These are phyloP conservation scores for Cuculus canorus DNA, from an alignment of 2,797 vertebrate genomes.

Conservation along the genomic window DNA sequence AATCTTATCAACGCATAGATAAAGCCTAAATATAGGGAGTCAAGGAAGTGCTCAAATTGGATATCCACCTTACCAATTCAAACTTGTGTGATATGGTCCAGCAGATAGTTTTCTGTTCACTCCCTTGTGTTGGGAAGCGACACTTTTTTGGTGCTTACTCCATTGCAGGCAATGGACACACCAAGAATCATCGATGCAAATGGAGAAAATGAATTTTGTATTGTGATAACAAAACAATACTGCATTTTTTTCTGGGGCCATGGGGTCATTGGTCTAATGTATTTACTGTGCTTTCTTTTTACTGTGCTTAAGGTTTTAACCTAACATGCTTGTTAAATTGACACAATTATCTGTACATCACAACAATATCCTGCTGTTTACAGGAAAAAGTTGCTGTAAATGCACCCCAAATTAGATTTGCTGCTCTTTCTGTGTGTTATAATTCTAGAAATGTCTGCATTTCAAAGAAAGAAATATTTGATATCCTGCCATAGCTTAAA, in stretches of 20 bases:
- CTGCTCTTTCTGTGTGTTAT: slow-evolving; percentile 68
- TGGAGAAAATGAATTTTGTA: slow-evolving; percentile 49
- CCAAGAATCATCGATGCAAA: slow-evolving; percentile 56
- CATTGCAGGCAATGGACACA: slow-evolving; percentile 68
- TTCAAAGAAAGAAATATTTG: slow-evolving; percentile 35
- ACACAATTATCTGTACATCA: background rate
- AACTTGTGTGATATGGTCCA: slow-evolving; percentile 30
- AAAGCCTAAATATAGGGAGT: slow-evolving; percentile 61
- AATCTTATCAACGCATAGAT: slow-evolving; percentile 36
- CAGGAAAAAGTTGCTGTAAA: slow-evolving; percentile 52
- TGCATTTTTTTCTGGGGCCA: slow-evolving; percentile 40
- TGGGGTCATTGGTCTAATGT: slow-evolving; percentile 45
- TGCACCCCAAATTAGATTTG: slow-evolving; percentile 75
- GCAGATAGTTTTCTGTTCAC: slow-evolving; percentile 51
- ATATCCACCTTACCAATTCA: slow-evolving; percentile 43
- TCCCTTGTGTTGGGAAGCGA: slow-evolving; percentile 46
- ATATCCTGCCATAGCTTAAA: slow-evolving; percentile 56
- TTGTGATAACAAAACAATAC: background rate
- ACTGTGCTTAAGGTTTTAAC: slow-evolving; percentile 53
- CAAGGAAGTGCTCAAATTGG: slow-evolving; percentile 55
- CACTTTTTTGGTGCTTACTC: slow-evolving; percentile 52
- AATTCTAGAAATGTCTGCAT: slow-evolving; percentile 54
- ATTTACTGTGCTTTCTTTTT: slow-evolving; percentile 58
- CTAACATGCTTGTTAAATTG: slow-evolving; percentile 47
- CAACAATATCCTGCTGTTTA: background rate